Percentiles rank a stretch among this genome's conserved stretches.
These are phyloP conservation scores for Vannuccia rotundouncinata DNA, from an alignment of 2,888 invertebrate species.

Conservation along the genomic window DNA sequence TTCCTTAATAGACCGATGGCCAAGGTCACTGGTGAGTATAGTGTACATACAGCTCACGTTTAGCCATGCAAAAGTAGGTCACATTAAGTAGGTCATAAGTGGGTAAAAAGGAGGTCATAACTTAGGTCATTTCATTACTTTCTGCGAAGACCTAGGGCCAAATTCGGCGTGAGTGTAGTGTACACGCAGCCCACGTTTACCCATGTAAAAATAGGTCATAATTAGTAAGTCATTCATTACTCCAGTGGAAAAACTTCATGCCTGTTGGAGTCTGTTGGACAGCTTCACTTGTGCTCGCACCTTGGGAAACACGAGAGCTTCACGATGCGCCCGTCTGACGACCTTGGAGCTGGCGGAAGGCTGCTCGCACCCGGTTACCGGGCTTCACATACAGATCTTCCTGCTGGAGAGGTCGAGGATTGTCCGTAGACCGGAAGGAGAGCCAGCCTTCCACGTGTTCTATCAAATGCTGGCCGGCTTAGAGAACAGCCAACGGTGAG, in stretches of 20 bases:
- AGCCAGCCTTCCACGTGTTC: constrained; percentile 66
- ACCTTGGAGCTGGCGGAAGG: constrained; percentile 84
- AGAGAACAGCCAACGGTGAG: constrained; percentile 61
- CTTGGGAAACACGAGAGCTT: constrained; percentile 76
- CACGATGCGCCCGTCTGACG: constrained; percentile 79
- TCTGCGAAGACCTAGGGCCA: too few relatives aligned
- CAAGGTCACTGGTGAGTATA: too few relatives aligned
- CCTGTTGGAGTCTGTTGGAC: constrained; percentile 75
- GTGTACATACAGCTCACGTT: too few relatives aligned
- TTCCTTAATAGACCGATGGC: too few relatives aligned
- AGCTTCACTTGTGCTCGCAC: constrained; percentile 83
- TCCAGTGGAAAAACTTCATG: constrained; percentile 74
- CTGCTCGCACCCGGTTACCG: not conserved
- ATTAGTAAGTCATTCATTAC: too few relatives aligned
- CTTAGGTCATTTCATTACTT: too few relatives aligned
- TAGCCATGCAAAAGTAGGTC: too few relatives aligned
- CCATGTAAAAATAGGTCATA: too few relatives aligned
- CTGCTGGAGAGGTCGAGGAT: constrained; percentile 73
- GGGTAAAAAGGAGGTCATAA: too few relatives aligned
- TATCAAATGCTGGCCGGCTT: constrained; percentile 73
- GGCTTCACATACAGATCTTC: constrained; percentile 59
- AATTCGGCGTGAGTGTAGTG: too few relatives aligned
- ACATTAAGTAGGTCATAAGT: too few relatives aligned
- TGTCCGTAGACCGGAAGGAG: constrained; percentile 66
- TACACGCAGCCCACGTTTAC: too few relatives aligned